These are phyloP conservation scores for Alosa alosa DNA, from an alignment of 2,113 vertebrate species.

Conservation along the genomic window DNA sequence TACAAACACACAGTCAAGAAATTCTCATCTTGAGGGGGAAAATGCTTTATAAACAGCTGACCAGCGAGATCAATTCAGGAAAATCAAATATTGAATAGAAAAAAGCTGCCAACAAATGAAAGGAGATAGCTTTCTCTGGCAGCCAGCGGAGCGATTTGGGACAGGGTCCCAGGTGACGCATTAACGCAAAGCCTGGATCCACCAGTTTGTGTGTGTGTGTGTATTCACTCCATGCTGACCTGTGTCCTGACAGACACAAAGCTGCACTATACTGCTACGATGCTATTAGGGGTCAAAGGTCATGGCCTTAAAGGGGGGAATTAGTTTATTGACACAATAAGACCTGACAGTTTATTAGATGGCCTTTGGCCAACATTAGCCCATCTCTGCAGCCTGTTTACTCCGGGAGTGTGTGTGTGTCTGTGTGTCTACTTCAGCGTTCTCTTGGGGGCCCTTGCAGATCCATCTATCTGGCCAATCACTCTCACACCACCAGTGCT, in stretches of 20 bases:
- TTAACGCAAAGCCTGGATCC: neutral
- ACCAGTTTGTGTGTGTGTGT: neutral
- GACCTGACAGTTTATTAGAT: conserved; percentile 79
- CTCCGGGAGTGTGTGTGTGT: conserved; percentile 51
- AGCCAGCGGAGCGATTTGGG: neutral
- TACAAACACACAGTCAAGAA: neutral
- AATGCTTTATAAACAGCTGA: neutral
- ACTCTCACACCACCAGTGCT: conserved; percentile 40
- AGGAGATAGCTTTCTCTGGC: neutral
- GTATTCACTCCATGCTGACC: conserved; percentile 62
- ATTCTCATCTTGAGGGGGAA: neutral
- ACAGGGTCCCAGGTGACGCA: conserved; percentile 1
- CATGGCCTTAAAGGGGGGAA: conserved; percentile 69
- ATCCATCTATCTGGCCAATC: conserved; percentile 61
- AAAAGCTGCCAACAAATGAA: neutral
- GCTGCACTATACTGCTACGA: conserved; percentile 50
- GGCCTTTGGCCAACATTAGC: conserved; percentile 65
- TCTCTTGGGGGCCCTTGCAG: conserved; percentile 61
- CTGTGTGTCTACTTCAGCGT: conserved; percentile 51
- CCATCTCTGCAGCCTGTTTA: conserved; percentile 40
- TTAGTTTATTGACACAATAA: conserved; percentile 78
- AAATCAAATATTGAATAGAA: neutral
- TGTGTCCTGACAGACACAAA: conserved; percentile 61
- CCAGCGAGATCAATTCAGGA: neutral
- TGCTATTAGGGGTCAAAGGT: conserved; percentile 68